A percentile compares a stretch with the other conserved stretches of the same genome.
Evolutionary conservation across 2,113 vertebrate genomes (phyloP).

Genomic region (Oryzias curvinotus): DNA sequence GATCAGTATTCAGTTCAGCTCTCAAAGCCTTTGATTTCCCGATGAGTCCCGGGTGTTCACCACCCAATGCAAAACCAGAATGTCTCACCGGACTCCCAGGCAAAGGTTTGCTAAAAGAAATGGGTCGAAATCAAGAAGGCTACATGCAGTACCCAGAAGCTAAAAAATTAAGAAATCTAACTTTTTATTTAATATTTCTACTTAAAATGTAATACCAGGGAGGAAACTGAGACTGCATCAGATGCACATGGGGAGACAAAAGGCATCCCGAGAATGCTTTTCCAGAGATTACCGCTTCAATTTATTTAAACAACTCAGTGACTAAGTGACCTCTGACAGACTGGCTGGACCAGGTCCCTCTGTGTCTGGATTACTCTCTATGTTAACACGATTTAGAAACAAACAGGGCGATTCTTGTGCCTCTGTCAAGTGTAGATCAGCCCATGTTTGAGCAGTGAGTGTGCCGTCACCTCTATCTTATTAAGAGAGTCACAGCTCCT

Average conservation of each 20-base stretch:
- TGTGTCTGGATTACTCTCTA: constrained; percentile 23
- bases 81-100: constrained; percentile 56
- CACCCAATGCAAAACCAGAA: constrained; percentile 67
- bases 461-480: constrained; percentile 39
- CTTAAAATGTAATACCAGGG: constrained; percentile 23
- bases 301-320: constrained; percentile 60
- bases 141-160: neutral
- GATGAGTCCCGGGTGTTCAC: constrained; percentile 71
- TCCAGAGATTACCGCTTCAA: constrained; percentile 46
- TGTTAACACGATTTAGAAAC: constrained; percentile 49
- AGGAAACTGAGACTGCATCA: constrained; percentile 10
- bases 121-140: constrained; percentile 31
- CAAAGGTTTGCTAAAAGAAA: constrained; percentile 58
- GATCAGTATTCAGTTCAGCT: constrained; percentile 75
- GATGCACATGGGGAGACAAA: constrained; percentile 33
- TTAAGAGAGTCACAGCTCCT: constrained; percentile 42
- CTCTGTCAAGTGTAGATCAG: constrained; percentile 41
- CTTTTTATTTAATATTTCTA: constrained; percentile 30
- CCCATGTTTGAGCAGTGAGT: constrained; percentile 39
- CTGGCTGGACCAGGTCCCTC: constrained; percentile 45
- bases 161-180: constrained; percentile 27
- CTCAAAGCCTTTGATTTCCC: constrained; percentile 74
- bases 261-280: constrained; percentile 54
- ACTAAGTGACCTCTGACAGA: constrained; percentile 61
- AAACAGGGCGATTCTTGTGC: constrained; percentile 46